Evolutionary conservation across 2,797 vertebrate genomes (phyloP), one percentile per base, ranked within the genome.

Genomic region (Anniella stebbinsi): DNA sequence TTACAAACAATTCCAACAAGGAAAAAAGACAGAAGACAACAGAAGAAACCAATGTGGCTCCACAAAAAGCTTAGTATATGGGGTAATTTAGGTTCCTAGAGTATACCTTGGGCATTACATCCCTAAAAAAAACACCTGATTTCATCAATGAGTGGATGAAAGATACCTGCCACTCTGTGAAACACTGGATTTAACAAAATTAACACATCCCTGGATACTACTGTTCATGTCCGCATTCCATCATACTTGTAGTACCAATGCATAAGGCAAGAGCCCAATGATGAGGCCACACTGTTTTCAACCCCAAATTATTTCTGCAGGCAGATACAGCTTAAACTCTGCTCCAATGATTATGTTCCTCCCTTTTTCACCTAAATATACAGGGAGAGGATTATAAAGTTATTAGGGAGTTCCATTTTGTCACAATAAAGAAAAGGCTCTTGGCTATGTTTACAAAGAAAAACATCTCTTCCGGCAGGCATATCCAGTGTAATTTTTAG

Each of bases 341-440:
- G 12, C 4, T 51, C 63, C 33, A 12, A 82, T 7, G 54, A 2
- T 3, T 30, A 33, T 67, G 1, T 33, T 28, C 33, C 78, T 77
- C 23, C 15, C n/a, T 80, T 33, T 0, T 0, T 45, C 48, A 30
- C 12, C 41, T 10, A 4, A 9, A 73, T 87, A 48, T 82, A 54
- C 18, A 81, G 80, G 41, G 57, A 72, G 87, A 48, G 3, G 66
- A 94, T 95, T 90, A 83, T 89, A 94, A 90, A 93, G 86, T 84
- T 93, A 75, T 48, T 70, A 89, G 90, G 38, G 25, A 85, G 85
- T 85, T 87, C 83, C 23, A 2, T 78, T 84, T 78, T 78, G 78
- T 91, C 93, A 94, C 89, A 95, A 89, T 92, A 86, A 95, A 95
- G 94, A 51, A 45, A 6, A 93, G 87, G 84, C 89, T 94, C 15